A percentile compares a stretch with the other conserved stretches of the same genome.
Conservation (phyloP, 2,113 vertebrate species). For the Empidonax traillii region DNA sequence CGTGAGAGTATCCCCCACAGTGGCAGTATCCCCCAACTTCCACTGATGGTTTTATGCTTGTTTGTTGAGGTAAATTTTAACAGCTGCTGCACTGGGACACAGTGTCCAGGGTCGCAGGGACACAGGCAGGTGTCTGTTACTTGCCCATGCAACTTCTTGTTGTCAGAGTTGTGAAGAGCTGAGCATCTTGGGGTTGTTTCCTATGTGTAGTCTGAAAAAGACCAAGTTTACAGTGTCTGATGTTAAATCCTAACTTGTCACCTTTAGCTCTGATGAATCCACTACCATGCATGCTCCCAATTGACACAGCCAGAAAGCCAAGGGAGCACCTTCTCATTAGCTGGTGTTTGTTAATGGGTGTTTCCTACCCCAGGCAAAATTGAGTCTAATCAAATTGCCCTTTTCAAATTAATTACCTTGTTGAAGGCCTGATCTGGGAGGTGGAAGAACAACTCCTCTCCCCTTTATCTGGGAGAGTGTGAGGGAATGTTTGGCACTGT, state of each 20-base stretch:
- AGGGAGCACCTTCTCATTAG: neutral
- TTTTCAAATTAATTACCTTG: constrained; percentile 29
- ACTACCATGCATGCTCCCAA: neutral
- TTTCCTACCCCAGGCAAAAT: neutral
- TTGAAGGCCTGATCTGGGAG: neutral
- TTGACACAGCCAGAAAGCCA: neutral
- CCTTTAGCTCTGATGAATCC: neutral
- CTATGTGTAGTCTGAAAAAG: neutral
- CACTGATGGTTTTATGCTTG: neutral
- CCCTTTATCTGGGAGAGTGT: neutral
- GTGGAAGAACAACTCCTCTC: neutral
- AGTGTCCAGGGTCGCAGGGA: neutral
- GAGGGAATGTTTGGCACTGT: neutral
- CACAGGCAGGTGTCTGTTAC: neutral
- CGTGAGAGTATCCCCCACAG: neutral
- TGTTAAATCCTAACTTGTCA: neutral
- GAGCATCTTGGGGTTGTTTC: neutral
- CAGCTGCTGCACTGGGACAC: neutral
- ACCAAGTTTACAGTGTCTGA: neutral
- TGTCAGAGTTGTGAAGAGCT: neutral
- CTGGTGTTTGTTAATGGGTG: neutral
- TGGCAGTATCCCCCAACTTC: neutral
- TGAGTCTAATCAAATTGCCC: constrained; percentile 7
- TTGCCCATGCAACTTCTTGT: neutral
- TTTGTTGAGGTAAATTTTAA: neutral